A percentile compares a stretch with the other conserved stretches of the same genome.
These are phyloP conservation scores for Drosophila navojoa DNA, from an alignment of 1,140 invertebrate species.

Conservation along the genomic window DNA sequence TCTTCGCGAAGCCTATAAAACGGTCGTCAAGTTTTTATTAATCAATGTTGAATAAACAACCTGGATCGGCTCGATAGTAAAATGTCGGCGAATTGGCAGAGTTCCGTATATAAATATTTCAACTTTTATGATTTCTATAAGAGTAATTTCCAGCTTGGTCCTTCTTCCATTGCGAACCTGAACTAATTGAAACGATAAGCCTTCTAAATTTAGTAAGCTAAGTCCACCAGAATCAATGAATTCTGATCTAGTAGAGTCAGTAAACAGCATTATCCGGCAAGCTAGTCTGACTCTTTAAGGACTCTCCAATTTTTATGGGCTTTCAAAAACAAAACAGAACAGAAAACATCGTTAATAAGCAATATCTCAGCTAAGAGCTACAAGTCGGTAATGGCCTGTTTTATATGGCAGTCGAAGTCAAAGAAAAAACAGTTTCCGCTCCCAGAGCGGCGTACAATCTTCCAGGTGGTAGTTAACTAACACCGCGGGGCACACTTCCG, in stretches of 20 bases:
- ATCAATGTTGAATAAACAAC: not conserved
- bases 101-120: too few species aligned
- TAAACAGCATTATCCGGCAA: too few species aligned
- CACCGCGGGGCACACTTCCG: slow-evolving; percentile 72
- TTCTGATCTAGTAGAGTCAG: too few species aligned
- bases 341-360: slow-evolving; percentile 60
- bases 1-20: not conserved
- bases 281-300: slow-evolving; percentile 3
- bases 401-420: slow-evolving; percentile 1
- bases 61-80: not conserved
- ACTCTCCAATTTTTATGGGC: not conserved
- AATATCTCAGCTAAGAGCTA: slow-evolving; percentile 25
- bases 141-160: too few species aligned
- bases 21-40: not conserved
- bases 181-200: too few species aligned
- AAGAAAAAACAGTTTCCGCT: slow-evolving; percentile 70
- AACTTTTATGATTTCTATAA: too few species aligned
- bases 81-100: too few species aligned
- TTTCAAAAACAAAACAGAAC: slow-evolving; percentile 46
- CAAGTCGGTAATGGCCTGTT: not conserved
- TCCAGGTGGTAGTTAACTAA: slow-evolving; percentile 31
- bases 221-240: too few species aligned
- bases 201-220: too few species aligned
- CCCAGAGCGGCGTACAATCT: slow-evolving; percentile 53
- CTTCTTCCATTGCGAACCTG: too few species aligned